Evolutionary conservation across 2,888 invertebrate genomes (phyloP), one percentile per base, ranked within the genome.

Genomic region (Pristionchus entomophagus): DNA sequence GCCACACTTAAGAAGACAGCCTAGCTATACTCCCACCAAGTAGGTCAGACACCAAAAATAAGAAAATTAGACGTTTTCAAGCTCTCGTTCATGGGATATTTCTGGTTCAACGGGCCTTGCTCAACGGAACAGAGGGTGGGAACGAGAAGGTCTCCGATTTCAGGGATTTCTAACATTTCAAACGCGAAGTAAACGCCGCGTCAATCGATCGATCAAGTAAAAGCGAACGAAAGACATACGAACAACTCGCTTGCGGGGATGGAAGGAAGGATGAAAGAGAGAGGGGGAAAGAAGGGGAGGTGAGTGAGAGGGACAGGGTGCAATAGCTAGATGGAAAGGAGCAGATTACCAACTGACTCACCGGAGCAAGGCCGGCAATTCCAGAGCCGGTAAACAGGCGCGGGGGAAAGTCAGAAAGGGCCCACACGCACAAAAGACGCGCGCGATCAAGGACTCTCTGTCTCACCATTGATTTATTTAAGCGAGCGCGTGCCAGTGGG

Each of bases 171-270:
- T 45, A 14, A 45, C 6, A 45, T 45, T 45, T 65, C 17, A 38
- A 65, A 19, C 14, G 35, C 19, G 35, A 26, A 10, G 56, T 35
- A 65, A 65, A 38, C 19, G 38, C 65, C 19, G 26, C 4, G 65
- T 22, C 0, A 35, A 35, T 65, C 35, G 65, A 65, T 65, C 17
- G 22, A 65, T 65, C 65, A 65, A 65, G 65, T 22, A 35, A 65
- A 38, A 65, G 38, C 65, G 65, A 65, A 65, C 65, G 65, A 65
- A 65, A 35, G 65, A 35, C 35, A 59, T 19, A 38, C 65, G 65
- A 65, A 65, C 65, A 65, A 65, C 65, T 38, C 65, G 65, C 65
- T 65, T 65, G 65, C 35, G 65, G n/a, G n/a, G n/a, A n/a, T n/a
- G n/a, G n/a, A n/a, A n/a, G n/a, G n/a, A n/a, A n/a, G n/a, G 65